These are phyloP conservation scores for Hormaphis cornu DNA, from an alignment of 1,140 invertebrate species.

Conservation along the genomic window DNA sequence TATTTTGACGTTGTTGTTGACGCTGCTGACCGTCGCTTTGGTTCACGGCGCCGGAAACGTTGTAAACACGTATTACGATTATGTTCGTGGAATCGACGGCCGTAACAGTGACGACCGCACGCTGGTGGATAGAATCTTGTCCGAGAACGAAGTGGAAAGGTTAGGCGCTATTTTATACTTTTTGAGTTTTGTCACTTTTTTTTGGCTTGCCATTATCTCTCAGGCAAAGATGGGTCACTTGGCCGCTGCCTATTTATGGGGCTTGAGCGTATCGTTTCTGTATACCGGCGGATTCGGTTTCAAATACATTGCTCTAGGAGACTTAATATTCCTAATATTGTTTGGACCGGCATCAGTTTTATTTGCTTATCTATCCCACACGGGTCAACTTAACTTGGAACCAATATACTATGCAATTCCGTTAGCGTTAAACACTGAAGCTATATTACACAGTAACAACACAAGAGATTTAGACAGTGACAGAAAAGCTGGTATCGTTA, in stretches of 20 bases:
- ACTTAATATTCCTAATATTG: constrained; percentile 70
- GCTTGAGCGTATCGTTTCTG: constrained; percentile 87
- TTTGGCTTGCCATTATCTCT: constrained; percentile 65
- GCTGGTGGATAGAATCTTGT: constrained; percentile 79
- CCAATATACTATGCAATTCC: constrained; percentile 89
- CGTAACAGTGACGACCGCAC: constrained; percentile 86
- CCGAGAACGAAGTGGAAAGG: constrained; percentile 70
- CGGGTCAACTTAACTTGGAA: constrained; percentile 71
- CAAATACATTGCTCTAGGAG: constrained; percentile 54
- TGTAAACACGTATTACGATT: constrained; percentile 95
- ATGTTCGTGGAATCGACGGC: constrained; percentile 84
- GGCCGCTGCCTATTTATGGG: constrained; percentile 88
- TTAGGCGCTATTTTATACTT: constrained; percentile 76
- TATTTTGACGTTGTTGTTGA: constrained; percentile 65
- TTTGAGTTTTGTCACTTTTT: constrained; percentile 79
- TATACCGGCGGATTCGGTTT: constrained; percentile 57
- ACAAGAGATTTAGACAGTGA: constrained; percentile 62
- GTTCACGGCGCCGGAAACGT: constrained; percentile 92
- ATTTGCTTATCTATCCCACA: constrained; percentile 86
- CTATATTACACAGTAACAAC: constrained; percentile 90
- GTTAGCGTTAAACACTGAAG: constrained; percentile 85
- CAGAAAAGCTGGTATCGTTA: constrained; percentile 48
- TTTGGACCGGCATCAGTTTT: constrained; percentile 92
- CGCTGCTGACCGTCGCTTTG: constrained; percentile 72
- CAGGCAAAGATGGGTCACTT: constrained; percentile 88